Evolutionary conservation across 2,888 invertebrate species (phyloP).

Genomic region (Stegana nigrithorax): DNA sequence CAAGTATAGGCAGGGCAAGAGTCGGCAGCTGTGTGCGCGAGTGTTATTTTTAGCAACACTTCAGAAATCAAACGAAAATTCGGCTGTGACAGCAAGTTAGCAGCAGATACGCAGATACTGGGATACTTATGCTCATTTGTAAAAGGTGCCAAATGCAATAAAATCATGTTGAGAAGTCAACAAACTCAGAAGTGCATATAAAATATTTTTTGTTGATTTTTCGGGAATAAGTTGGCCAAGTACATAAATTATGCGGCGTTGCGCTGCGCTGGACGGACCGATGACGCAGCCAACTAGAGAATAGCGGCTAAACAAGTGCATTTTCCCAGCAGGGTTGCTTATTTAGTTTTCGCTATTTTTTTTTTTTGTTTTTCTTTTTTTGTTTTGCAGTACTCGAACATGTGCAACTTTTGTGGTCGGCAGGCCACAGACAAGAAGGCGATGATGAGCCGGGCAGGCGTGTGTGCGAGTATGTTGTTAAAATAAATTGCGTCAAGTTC

Average conservation of each 20-base stretch:
- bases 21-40: too few relatives aligned
- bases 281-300: not conserved
- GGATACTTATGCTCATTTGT: too few relatives aligned
- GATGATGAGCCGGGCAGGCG: not conserved
- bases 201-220: not conserved
- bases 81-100: not conserved
- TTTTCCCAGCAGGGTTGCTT: constrained; percentile 8
- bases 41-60: constrained; percentile 12
- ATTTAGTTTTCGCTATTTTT: constrained; percentile 7
- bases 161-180: not conserved
- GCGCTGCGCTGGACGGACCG: not conserved
- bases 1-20: not conserved
- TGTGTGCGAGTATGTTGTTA: constrained; percentile 36
- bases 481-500: constrained; percentile 64
- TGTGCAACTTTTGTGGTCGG: constrained; percentile 10
- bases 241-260: not conserved
- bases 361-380: too few relatives aligned
- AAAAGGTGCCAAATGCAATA: not conserved
- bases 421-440: not conserved
- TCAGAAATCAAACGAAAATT: constrained; percentile 11
- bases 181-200: not conserved
- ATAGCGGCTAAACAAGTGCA: not conserved
- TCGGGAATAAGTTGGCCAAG: too few relatives aligned
- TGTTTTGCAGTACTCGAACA: too few relatives aligned
- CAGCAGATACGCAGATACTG: too few relatives aligned